A percentile compares a stretch with the other conserved stretches of the same genome.
These are phyloP conservation scores for Magallana gigas DNA, from an alignment of 1,140 invertebrate genomes.

Conservation along the genomic window DNA sequence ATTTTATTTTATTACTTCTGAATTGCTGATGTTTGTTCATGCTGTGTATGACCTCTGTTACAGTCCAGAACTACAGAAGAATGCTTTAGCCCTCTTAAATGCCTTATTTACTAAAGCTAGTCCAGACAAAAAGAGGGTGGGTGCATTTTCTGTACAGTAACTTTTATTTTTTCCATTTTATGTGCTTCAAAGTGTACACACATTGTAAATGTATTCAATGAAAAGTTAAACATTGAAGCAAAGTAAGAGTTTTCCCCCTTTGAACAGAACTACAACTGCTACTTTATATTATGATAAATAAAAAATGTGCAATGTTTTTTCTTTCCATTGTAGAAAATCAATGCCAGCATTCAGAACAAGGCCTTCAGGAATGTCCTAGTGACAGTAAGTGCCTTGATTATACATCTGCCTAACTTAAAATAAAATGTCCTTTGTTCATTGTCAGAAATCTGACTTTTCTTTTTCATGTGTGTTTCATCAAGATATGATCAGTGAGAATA, in stretches of 20 bases:
- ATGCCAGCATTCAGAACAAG: constrained; percentile 71
- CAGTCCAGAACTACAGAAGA: constrained; percentile 89
- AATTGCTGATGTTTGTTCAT: background rate
- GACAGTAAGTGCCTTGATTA: constrained; percentile 65
- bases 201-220: no score
- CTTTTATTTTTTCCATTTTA: no score
- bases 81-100: constrained; percentile 95
- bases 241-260: background rate
- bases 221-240: no score
- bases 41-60: background rate
- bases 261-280: no score
- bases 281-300: no score
- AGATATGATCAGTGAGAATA: no score
- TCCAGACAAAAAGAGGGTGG: constrained; percentile 84
- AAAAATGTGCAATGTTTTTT: background rate
- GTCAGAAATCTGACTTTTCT: no score
- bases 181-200: no score
- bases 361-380: constrained; percentile 72
- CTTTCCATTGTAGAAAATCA: constrained; percentile 72
- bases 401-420: no score
- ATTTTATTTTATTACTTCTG: no score
- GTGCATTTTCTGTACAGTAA: background rate
- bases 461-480: no score
- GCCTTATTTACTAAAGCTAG: constrained; percentile 95
- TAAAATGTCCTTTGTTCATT: no score